A percentile compares a stretch with the other conserved stretches of the same genome.
Conservation (phyloP, 2,113 vertebrate species). For the Amia ocellicauda region DNA sequence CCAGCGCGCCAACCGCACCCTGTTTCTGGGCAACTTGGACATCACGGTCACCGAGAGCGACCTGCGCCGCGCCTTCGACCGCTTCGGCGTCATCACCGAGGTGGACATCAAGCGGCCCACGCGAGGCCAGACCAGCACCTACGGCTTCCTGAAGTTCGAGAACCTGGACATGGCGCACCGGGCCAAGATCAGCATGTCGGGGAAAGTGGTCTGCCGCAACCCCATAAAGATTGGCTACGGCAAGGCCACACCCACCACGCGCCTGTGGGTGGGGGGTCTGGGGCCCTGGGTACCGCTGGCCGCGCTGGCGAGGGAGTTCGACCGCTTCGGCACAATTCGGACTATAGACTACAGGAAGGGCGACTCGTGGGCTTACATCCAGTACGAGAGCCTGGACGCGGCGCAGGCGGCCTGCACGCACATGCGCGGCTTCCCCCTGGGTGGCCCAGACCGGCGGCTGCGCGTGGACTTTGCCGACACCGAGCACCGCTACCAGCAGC, state of each 20-base stretch:
- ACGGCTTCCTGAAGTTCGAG: conserved; percentile 95
- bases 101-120: conserved; percentile 91
- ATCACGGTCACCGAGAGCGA: conserved; percentile 88
- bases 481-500: conserved; percentile 91
- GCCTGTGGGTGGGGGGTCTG: conserved; percentile 92
- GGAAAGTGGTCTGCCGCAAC: conserved; percentile 89
- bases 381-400: conserved; percentile 95
- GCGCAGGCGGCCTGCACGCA: conserved; percentile 93
- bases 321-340: conserved; percentile 95
- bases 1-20: conserved; percentile 90
- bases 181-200: conserved; percentile 95
- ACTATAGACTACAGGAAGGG: conserved; percentile 97
- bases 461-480: conserved; percentile 94
- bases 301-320: conserved; percentile 91
- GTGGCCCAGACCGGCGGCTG: conserved; percentile 86
- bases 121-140: conserved; percentile 87
- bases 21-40: conserved; percentile 94
- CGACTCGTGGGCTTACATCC: conserved; percentile 96
- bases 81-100: conserved; percentile 94
- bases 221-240: conserved; percentile 96
- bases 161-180: conserved; percentile 97
- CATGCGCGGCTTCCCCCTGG: conserved; percentile 93
- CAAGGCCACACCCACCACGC: conserved; percentile 91
- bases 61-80: conserved; percentile 83
- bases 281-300: conserved; percentile 93